Base-by-base conservation (phyloP, 1,140 invertebrate genomes). In the Harlomillsia oculata region DNA sequence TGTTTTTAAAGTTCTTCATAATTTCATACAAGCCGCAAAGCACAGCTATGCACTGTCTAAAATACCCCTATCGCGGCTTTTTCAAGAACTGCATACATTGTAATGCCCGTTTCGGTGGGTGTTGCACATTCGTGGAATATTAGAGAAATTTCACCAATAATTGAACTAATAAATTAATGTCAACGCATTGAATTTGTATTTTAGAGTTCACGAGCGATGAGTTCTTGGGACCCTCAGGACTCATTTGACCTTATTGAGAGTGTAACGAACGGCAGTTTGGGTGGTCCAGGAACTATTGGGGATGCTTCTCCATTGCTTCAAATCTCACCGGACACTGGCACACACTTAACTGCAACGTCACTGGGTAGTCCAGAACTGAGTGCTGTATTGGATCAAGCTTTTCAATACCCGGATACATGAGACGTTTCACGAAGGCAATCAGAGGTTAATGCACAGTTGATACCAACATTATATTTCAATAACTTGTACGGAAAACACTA, bases 381-480 rank as follows among this genome's bases (percentile, higher is more conserved):
- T 58, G 60, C 63, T n/a, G 63, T 65, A 13, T 21, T 65, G 40
- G 63, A 65, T 40, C 63, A 65, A 51, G 63, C 63, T 25, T 65
- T 62, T 48, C 63, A 65, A 26, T 65, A 65, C 37, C 41, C 63
- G 6, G 63, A 65, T 30, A 62, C 63, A 6, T 65, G 56, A 46
- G 11, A 44, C 9, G 29, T 37, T 20, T 53, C 36, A 40, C n/a
- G 44, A 25, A 34, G 37, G 37, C 53, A 56, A 41, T 46, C 44
- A 44, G 18, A 14, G n/a, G n/a, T n/a, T n/a, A n/a, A n/a, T n/a
- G n/a, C n/a, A n/a, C n/a, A n/a, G n/a, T n/a, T n/a, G n/a, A n/a
- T n/a, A n/a, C n/a, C n/a, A n/a, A n/a, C n/a, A n/a, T n/a, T n/a
- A n/a, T n/a, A n/a, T n/a, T n/a, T n/a, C n/a, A n/a, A n/a, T n/a